Conservation (phyloP, 2,888 invertebrate species). For the Tryphoninae sp. region DNA sequence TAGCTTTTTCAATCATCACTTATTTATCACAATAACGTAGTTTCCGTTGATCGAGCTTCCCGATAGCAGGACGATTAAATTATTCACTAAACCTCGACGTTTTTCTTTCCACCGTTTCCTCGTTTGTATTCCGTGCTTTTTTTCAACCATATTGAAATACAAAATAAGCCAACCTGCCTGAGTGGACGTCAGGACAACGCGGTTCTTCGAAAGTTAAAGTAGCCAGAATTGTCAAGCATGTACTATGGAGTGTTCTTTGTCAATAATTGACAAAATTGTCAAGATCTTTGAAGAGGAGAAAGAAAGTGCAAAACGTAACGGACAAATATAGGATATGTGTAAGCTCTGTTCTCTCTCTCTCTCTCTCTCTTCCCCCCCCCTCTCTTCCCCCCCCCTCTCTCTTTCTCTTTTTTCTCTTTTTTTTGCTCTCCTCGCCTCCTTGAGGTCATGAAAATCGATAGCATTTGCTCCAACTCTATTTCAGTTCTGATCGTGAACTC, state of each 20-base stretch:
- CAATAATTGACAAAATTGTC: too few species aligned
- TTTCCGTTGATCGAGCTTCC: background rate
- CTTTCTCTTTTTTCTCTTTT: background rate
- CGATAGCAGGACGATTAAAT: background rate
- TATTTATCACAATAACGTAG: background rate
- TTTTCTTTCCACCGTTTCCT: too few species aligned
- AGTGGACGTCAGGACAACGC: too few species aligned
- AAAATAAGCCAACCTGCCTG: too few species aligned
- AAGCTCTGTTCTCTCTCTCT: background rate
- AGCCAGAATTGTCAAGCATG: too few species aligned
- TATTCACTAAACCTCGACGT: background rate
- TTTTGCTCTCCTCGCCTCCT: background rate
- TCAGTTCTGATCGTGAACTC: slow-evolving; percentile 45
- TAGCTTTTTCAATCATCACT: background rate
- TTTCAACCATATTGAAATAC: too few species aligned
- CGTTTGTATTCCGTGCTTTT: too few species aligned
- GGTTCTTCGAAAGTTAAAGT: too few species aligned
- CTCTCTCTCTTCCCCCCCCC: too few species aligned
- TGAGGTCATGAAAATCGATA: slow-evolving; percentile 57
- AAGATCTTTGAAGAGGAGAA: too few species aligned
- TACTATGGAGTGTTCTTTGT: too few species aligned
- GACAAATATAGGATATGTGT: background rate
- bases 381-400: too few species aligned
- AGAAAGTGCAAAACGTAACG: slow-evolving; percentile 36
- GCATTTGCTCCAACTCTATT: slow-evolving; percentile 32